phyloP scores from a whole-genome alignment of 2,113 vertebrate genomes.

The Ictalurus furcatus region DNA sequence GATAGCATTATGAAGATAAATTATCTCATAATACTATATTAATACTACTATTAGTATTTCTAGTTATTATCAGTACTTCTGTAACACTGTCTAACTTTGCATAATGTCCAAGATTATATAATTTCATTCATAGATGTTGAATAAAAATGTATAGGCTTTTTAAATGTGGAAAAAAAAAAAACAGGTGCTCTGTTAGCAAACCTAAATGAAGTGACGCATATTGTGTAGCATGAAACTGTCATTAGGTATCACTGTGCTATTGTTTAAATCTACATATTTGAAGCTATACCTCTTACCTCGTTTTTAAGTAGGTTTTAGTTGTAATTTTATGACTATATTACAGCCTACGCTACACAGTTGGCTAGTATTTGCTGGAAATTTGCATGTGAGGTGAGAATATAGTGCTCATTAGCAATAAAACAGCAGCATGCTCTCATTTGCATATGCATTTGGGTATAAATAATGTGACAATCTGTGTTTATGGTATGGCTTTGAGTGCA shows the following conservation, averaged over 20 bases:
- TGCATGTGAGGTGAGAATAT: neutral
- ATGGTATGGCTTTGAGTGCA: neutral
- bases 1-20: neutral
- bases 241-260: neutral
- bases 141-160: neutral
- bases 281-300: neutral
- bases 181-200: neutral
- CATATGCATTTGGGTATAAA: conserved; percentile 27
- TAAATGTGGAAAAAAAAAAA: neutral
- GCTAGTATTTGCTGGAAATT: neutral
- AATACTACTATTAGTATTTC: neutral
- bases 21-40: neutral
- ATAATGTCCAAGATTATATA: no score
- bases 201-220: no score
- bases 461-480: conserved; percentile 4
- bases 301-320: neutral
- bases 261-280: neutral
- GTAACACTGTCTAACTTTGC: no score
- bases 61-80: no score
- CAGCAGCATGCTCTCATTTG: conserved; percentile 23
- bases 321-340: neutral
- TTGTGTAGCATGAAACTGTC: neutral
- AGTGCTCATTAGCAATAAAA: conserved; percentile 15
- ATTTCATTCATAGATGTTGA: neutral
- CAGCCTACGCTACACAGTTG: neutral